These are phyloP conservation scores for Cyprinus carpio DNA, from an alignment of 2,113 vertebrate genomes.

Conservation along the genomic window DNA sequence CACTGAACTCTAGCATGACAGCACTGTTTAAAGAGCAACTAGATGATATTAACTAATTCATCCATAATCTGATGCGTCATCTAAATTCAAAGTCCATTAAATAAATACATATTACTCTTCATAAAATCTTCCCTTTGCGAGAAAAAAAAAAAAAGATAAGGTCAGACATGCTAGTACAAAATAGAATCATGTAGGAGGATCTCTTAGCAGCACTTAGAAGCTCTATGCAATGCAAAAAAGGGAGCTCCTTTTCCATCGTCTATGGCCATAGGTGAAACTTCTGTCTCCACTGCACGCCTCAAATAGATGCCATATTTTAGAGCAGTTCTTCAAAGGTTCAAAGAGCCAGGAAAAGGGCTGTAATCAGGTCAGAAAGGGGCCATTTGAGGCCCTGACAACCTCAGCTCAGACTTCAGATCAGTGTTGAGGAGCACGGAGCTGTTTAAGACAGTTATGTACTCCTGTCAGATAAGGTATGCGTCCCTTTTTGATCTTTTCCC, in stretches of 20 bases:
- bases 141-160: conserved; percentile 20
- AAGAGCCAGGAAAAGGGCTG: conserved; percentile 55
- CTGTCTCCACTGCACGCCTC: not conserved
- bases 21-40: not conserved
- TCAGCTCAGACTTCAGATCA: conserved; percentile 61
- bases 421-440: conserved; percentile 43
- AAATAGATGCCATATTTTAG: conserved; percentile 7
- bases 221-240: conserved; percentile 21
- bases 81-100: not conserved
- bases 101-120: not conserved
- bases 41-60: not conserved
- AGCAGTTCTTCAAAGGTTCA: conserved; percentile 51
- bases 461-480: conserved; percentile 55
- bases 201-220: not conserved
- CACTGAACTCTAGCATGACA: not conserved
- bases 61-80: not conserved
- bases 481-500: conserved; percentile 60
- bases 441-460: conserved; percentile 57
- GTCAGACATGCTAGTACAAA: conserved; percentile 19
- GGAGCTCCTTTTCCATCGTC: conserved; percentile 30
- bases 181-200: conserved; percentile 7
- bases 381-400: conserved; percentile 59
- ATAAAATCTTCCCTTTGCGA: not conserved
- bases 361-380: conserved; percentile 72
- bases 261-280: conserved; percentile 42